Percentiles rank a stretch among this genome's conserved stretches.
phyloP scores from a whole-genome alignment of 2,888 invertebrate genomes.

The Margaritifera margaritifera region DNA sequence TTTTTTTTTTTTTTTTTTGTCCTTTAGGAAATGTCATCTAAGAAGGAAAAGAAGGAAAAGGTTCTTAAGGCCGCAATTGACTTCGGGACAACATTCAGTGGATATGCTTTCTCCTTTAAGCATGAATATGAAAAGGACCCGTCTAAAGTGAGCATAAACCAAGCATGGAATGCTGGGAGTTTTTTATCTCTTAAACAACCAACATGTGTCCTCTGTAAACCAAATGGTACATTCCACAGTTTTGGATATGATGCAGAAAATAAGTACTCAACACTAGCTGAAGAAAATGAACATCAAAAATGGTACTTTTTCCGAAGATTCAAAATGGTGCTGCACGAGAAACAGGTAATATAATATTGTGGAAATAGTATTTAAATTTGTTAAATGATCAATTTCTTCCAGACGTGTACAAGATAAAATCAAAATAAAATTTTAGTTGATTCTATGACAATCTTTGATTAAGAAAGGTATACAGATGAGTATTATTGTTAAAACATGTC shows the following conservation, averaged over 20 bases:
- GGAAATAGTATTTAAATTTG: too few species aligned
- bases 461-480: too few species aligned
- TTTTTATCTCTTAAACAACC: neutral
- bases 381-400: too few species aligned
- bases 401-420: too few species aligned
- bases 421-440: too few species aligned
- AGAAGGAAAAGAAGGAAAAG: too few species aligned
- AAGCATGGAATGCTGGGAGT: slow-evolving; percentile 5
- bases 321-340: slow-evolving; percentile 1
- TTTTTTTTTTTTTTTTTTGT: too few species aligned
- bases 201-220: neutral
- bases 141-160: neutral
- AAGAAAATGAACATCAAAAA: neutral
- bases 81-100: neutral
- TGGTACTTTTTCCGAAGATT: slow-evolving; percentile 2
- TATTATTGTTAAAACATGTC: too few species aligned
- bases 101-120: neutral
- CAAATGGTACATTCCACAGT: neutral
- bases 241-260: slow-evolving; percentile 1
- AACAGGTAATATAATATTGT: neutral
- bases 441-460: too few species aligned
- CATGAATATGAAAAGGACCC: slow-evolving; percentile 3
- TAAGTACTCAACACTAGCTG: neutral
- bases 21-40: too few species aligned
- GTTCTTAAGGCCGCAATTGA: neutral